Conservation (phyloP, 1,140 invertebrate species). For the Caenorhabditis elegans region DNA sequence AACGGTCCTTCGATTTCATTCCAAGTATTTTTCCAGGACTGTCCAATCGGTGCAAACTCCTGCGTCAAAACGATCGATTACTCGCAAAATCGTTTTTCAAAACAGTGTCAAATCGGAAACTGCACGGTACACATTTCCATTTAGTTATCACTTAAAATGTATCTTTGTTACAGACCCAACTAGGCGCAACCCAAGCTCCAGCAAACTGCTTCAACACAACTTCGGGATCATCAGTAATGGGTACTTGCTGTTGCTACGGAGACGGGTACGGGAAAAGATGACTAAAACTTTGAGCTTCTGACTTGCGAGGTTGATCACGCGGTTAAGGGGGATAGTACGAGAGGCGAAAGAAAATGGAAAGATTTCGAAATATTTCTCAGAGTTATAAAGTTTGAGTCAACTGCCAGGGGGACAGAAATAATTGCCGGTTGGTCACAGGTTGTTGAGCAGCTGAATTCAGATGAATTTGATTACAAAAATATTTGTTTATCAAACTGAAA, state of each 20-base stretch:
- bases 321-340: neutral
- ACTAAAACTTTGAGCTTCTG: neutral
- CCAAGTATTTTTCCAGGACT: no score
- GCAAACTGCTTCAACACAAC: neutral
- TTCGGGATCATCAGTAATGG: neutral
- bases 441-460: neutral
- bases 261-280: neutral
- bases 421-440: no score
- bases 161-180: neutral
- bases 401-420: neutral
- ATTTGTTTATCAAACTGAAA: no score
- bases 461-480: no score
- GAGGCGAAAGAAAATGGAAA: neutral
- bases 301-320: neutral
- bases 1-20: neutral
- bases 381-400: neutral
- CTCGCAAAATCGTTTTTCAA: neutral
- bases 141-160: neutral
- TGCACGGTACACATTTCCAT: neutral
- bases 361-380: neutral
- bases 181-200: neutral
- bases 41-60: neutral
- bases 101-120: slow-evolving; percentile 21
- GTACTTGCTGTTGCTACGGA: slow-evolving; percentile 17
- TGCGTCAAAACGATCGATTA: slow-evolving; percentile 17